These are phyloP conservation scores for Tetheella fluctuosa DNA, from an alignment of 2,888 invertebrate genomes.

Conservation along the genomic window DNA sequence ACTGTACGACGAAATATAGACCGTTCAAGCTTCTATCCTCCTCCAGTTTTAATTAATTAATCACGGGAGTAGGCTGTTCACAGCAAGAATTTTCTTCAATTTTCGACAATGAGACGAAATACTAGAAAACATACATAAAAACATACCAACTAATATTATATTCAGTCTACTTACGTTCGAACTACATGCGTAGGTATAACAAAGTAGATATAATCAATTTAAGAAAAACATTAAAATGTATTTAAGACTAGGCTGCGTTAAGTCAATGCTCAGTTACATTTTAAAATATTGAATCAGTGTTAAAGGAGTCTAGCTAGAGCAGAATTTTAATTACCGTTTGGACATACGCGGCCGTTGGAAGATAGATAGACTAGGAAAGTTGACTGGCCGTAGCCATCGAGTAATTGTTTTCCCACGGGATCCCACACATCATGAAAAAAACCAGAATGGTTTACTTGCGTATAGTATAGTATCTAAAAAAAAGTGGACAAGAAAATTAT, in stretches of 20 bases:
- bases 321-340: not conserved
- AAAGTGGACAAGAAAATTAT: too few species aligned
- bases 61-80: too few species aligned
- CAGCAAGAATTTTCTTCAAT: too few species aligned
- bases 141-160: too few species aligned
- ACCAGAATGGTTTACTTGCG: not conserved
- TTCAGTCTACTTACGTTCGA: too few species aligned
- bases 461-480: not conserved
- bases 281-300: not conserved
- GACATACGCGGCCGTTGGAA: not conserved
- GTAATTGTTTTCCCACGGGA: constrained; percentile 1
- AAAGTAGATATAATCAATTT: too few species aligned
- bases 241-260: not conserved
- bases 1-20: too few species aligned
- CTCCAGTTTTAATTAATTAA: too few species aligned
- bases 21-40: too few species aligned
- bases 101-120: too few species aligned
- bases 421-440: not conserved
- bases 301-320: not conserved
- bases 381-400: not conserved
- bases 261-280: not conserved
- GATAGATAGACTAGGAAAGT: not conserved
- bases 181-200: too few species aligned
- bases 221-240: not conserved
- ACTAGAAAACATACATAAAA: too few species aligned